These are phyloP conservation scores for Sebastes matsubarae DNA, from an alignment of 2,797 vertebrate species.

Conservation along the genomic window DNA sequence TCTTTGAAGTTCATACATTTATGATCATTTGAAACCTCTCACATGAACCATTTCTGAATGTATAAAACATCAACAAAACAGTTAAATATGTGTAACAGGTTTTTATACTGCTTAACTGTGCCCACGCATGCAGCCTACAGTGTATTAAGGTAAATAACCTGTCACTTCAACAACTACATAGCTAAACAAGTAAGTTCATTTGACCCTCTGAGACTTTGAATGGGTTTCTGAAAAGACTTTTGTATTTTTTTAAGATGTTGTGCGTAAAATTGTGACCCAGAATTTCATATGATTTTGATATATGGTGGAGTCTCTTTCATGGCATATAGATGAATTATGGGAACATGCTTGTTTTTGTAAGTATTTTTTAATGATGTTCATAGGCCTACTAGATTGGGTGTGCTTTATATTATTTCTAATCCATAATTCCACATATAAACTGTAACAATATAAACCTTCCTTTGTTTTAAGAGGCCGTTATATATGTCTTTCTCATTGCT, in stretches of 20 bases:
- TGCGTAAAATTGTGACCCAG: constrained; percentile 1
- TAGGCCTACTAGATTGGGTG: background rate
- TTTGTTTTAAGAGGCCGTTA: background rate
- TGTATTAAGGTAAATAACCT: background rate
- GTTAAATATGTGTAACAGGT: background rate
- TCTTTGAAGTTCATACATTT: background rate
- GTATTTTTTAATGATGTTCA: constrained; percentile 24
- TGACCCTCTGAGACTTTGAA: background rate
- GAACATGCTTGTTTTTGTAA: constrained; percentile 33
- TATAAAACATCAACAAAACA: background rate
- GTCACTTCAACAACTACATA: background rate
- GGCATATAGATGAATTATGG: background rate
- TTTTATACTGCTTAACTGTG: background rate
- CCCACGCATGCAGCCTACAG: background rate
- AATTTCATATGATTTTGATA: constrained; percentile 48
- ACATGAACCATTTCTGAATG: background rate
- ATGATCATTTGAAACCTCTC: background rate
- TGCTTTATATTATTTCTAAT: background rate
- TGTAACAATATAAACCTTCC: background rate
- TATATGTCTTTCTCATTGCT: background rate
- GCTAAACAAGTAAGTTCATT: background rate
- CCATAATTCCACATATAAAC: background rate
- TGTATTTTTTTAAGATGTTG: constrained; percentile 30
- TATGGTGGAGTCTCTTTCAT: background rate
- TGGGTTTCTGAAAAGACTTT: background rate